These are phyloP conservation scores for Mustela erminea DNA, from an alignment of 2,797 vertebrate genomes.

Conservation along the genomic window DNA sequence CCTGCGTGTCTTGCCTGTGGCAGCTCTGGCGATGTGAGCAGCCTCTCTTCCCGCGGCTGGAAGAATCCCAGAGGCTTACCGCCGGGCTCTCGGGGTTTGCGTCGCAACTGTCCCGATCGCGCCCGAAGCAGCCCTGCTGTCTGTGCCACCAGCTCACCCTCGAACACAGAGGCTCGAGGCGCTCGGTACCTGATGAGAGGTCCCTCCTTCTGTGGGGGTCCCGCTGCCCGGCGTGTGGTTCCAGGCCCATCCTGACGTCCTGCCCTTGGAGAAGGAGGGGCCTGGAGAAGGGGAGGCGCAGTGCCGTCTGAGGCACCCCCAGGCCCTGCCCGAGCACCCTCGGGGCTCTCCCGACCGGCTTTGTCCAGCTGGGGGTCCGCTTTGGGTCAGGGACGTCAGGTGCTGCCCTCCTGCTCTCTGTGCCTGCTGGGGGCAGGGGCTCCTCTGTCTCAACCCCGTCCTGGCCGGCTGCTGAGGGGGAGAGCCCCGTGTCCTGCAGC, in stretches of 20 bases:
- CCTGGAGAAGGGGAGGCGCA: neutral
- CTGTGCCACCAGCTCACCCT: too few species aligned
- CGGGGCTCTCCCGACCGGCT: neutral
- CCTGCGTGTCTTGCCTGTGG: neutral
- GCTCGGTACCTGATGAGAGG: neutral
- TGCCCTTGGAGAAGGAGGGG: neutral
- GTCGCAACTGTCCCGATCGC: rapidly evolving
- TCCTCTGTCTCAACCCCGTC: neutral
- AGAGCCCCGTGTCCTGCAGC: neutral
- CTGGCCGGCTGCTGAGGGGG: neutral
- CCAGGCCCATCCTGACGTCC: neutral
- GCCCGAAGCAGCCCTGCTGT: neutral
- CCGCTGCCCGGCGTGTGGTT: rapidly evolving
- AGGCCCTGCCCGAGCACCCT: neutral
- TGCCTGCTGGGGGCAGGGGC: neutral
- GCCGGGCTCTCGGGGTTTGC: rapidly evolving
- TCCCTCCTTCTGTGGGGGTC: neutral
- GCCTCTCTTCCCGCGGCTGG: neutral
- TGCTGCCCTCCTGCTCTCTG: neutral
- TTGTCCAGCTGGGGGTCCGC: neutral
- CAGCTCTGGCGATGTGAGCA: neutral
- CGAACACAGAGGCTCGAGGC: too few species aligned
- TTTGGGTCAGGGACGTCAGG: neutral
- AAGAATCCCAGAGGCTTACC: rapidly evolving
- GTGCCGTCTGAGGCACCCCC: neutral